Base-by-base conservation (phyloP, 2,888 invertebrate genomes). In the Neria commutata region DNA sequence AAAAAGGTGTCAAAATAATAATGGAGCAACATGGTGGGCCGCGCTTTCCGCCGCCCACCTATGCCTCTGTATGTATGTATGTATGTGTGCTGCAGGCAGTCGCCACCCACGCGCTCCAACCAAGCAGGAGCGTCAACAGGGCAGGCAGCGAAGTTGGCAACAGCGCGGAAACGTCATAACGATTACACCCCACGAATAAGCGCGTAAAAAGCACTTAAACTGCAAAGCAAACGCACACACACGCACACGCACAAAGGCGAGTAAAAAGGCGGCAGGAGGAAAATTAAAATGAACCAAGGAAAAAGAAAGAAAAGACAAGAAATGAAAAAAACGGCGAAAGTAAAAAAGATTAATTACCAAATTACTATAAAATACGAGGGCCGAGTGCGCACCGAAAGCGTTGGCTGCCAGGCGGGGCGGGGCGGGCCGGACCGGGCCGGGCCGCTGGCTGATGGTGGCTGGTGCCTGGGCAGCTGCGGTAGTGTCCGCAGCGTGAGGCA, bases 291-390 rank as follows among this genome's bases (percentile, higher is more conserved):
- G 50, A 5, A 21, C 47, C 23, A 29, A 54, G 14, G 25, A 33
- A 51, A 29, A 56, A 49, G 26, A 34, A 51, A 14, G 54, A 59
- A 50, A n/a, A 51, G 33, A 14, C 33, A 29, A 10, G 42, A 42
- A 23, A 19, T 34, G 2, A 24, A 46, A 24, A 46, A 29, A 47
- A 42, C 17, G 17, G 52, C 51, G 54, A 60, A 67, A 65, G 26
- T 33, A 24, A 26, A 56, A 72, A 76, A 74, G 75, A 74, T 76
- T 74, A 74, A 74, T 74, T 74, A 74, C 72, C 68, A 69, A 73
- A 74, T 75, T 75, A 68, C 65, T 67, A 64, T 70, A 67, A 74
- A 68, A 63, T 54, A 51, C 54, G 33, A 52, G 34, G 25, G 23
- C 26, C 45, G 33, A 24, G 14, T 17, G 24, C 6, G 37, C 50